phyloP scores from a whole-genome alignment of 2,888 invertebrate genomes.

The Nezara viridula region DNA sequence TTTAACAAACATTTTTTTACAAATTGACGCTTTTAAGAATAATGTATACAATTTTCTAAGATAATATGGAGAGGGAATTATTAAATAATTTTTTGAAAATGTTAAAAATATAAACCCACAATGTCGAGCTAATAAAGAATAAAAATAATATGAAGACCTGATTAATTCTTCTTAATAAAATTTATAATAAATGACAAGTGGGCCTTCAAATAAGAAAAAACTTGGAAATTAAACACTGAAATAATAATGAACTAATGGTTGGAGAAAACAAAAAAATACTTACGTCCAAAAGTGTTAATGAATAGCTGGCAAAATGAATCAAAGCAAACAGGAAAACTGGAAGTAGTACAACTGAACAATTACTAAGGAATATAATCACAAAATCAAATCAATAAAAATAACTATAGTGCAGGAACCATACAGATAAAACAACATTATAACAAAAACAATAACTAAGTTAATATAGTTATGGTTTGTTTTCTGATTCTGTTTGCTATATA shows the following conservation, averaged over 20 bases:
- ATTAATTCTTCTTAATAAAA: too few relatives aligned
- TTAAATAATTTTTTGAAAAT: too few relatives aligned
- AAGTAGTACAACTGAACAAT: conserved; percentile 82
- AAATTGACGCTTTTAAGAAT: too few relatives aligned
- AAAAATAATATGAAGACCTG: too few relatives aligned
- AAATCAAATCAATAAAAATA: conserved; percentile 57
- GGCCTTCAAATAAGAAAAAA: too few relatives aligned
- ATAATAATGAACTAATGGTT: background rate
- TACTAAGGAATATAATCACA: conserved; percentile 67
- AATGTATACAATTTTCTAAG: too few relatives aligned
- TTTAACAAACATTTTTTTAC: too few relatives aligned
- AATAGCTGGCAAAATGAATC: conserved; percentile 93
- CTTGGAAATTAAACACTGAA: background rate
- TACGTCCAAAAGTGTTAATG: conserved; percentile 90
- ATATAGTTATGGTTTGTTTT: background rate
- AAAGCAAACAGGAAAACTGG: conserved; percentile 94
- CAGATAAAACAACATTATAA: background rate
- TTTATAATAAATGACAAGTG: too few relatives aligned
- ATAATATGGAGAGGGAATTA: too few relatives aligned
- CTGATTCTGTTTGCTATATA: background rate
- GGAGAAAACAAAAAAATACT: conserved; percentile 72
- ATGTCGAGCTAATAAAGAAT: too few relatives aligned
- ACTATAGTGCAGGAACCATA: background rate
- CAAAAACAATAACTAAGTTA: background rate
- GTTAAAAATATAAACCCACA: too few relatives aligned